These are phyloP conservation scores for Otis tarda DNA, from an alignment of 2,113 vertebrate genomes.

Conservation along the genomic window DNA sequence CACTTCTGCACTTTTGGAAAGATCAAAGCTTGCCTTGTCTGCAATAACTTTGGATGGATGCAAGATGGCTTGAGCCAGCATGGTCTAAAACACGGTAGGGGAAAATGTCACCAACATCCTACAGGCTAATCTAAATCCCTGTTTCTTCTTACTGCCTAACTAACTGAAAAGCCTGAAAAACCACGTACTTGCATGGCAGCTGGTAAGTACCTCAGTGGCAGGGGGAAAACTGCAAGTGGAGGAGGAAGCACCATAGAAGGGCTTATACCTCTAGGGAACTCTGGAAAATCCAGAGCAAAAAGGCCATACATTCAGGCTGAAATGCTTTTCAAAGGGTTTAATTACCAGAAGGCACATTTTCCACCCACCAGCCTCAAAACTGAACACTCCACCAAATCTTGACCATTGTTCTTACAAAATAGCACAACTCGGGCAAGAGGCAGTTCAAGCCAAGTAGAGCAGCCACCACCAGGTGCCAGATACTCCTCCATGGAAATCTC, in stretches of 20 bases:
- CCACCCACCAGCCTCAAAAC: not conserved
- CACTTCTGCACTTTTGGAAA: conserved; percentile 23
- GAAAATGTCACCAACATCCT: not conserved
- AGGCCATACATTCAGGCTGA: not conserved
- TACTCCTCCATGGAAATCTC: not conserved
- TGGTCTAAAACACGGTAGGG: not conserved
- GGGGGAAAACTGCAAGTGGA: not conserved
- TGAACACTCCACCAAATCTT: not conserved
- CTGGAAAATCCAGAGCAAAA: not conserved
- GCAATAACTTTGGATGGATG: conserved; percentile 1
- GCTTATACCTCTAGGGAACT: not conserved
- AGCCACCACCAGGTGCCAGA: not conserved
- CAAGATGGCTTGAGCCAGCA: not conserved
- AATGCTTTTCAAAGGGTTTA: not conserved
- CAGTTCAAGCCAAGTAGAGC: not conserved
- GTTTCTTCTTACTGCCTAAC: not conserved
- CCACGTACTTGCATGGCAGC: not conserved
- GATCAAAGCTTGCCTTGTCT: conserved; percentile 49
- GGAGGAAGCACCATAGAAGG: not conserved
- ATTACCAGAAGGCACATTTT: not conserved
- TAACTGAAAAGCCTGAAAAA: not conserved
- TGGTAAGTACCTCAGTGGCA: not conserved
- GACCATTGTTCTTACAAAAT: not conserved
- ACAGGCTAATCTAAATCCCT: not conserved
- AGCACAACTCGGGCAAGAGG: not conserved